Base-by-base conservation (phyloP, 1,140 invertebrate genomes). In the Apis dorsata region DNA sequence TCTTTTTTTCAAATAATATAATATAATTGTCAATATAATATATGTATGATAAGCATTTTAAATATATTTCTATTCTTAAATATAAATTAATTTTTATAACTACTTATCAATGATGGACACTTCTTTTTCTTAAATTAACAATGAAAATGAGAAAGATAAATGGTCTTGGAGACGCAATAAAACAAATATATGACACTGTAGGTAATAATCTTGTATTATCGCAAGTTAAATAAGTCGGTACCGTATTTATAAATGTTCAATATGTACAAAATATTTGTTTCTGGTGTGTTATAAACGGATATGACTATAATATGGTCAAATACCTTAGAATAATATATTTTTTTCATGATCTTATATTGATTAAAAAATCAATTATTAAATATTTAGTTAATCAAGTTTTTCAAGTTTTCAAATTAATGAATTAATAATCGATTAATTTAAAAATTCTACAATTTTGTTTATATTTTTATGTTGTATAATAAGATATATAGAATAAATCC, bases 131-230 rank as follows among this genome's bases (percentile, higher is more conserved):
- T 21, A 44, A 60, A 79, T 71, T 62, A n/a, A 51, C 0, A 59
- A 10, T 17, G 5, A 79, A 60, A 62, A 49, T 53, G 17, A 24
- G 0, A 51, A 59, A 59, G 49, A 71, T 72, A 70, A 72, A 13
- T 24, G 17, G 12, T 71, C 53, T 49, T 1, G 17, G 19, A 34
- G 7, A 28, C 7, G 63, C 13, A 57, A n/a, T 13, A n/a, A 44
- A 7, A 57, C 49, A 44, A 55, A 5, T 9, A 0, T 21, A n/a
- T n/a, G 15, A 59, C 71, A 60, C 53, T 66, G n/a, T 17, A 17
- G 5, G 2, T 53, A 21, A 63, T 62, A 72, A 72, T 72, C 17
- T 62, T 15, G 12, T 15, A 68, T 63, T 71, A 79, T 79, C 68
- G n/a, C 5, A 60, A 28, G n/a, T 53, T 60, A 80, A 62, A 63